phyloP scores from a whole-genome alignment of 2,888 invertebrate species.

The Thereva unica region DNA sequence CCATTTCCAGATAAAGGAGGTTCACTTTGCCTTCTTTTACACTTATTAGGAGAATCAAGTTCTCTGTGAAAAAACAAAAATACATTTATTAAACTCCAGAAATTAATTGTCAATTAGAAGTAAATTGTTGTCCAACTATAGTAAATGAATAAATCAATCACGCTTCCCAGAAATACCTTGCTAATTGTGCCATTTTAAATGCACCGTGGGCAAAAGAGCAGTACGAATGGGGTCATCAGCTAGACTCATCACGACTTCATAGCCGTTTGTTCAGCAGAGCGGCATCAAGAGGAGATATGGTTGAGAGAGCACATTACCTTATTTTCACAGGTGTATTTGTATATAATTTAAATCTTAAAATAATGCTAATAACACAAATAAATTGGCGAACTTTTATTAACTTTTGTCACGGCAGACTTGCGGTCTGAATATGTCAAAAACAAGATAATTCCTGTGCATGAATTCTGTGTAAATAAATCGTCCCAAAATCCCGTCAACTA shows the following conservation, averaged over 20 bases:
- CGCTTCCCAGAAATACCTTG: not conserved
- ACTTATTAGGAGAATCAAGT: constrained; percentile 44
- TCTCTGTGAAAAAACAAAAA: constrained; percentile 41
- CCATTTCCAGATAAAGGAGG: constrained; percentile 39
- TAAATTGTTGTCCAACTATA: not conserved
- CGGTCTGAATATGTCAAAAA: not conserved
- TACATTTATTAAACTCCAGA: not conserved
- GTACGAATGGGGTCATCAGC: constrained; percentile 22
- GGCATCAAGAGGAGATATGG: constrained; percentile 38
- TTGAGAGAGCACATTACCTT: constrained; percentile 35
- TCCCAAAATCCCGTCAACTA: not conserved
- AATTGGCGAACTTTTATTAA: not conserved
- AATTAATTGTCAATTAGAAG: not conserved
- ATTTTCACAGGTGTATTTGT: constrained; percentile 19
- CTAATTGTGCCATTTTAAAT: constrained; percentile 8
- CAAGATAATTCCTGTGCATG: not conserved
- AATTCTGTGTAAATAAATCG: not conserved
- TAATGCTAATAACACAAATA: not conserved
- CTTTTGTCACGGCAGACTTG: not conserved
- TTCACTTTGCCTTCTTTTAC: constrained; percentile 46
- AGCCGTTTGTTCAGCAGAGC: constrained; percentile 25
- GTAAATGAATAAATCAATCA: not conserved
- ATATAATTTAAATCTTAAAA: not conserved
- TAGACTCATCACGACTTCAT: constrained; percentile 15
- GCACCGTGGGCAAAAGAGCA: constrained; percentile 6